phyloP scores from a whole-genome alignment of 2,797 vertebrate genomes.

The Malurus splendens region DNA sequence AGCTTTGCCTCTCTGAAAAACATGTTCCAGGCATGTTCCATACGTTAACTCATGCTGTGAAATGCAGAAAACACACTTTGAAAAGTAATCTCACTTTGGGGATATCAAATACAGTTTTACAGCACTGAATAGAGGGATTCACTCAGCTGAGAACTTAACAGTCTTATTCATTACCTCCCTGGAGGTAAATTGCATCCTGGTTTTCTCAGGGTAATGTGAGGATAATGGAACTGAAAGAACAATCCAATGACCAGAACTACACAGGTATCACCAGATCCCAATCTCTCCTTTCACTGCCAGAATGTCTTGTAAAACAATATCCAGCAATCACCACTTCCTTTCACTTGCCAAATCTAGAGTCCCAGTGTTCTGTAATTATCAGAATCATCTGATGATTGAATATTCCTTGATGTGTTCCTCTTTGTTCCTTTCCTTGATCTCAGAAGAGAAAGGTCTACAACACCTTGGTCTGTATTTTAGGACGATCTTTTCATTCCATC shows the following conservation, averaged over 20 bases:
- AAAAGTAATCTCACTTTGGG: neutral
- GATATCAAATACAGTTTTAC: neutral
- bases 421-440: neutral
- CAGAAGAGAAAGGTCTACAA: neutral
- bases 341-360: neutral
- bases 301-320: neutral
- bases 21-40: neutral
- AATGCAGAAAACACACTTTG: neutral
- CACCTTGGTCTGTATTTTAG: neutral
- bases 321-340: neutral
- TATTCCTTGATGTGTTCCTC: neutral
- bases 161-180: neutral
- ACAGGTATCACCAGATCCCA: neutral
- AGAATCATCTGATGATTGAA: neutral
- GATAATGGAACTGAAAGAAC: neutral
- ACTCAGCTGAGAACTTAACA: neutral
- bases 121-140: neutral
- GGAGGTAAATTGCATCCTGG: neutral
- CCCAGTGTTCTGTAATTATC: neutral
- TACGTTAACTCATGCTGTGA: fast-evolving
- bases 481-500: neutral
- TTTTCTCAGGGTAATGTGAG: neutral
- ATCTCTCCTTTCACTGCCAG: neutral
- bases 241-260: neutral
- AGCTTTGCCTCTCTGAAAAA: neutral